Percentiles rank a stretch among this genome's conserved stretches.
These are phyloP conservation scores for Peromyscus aztecus DNA, from an alignment of 2,797 vertebrate genomes.

Conservation along the genomic window DNA sequence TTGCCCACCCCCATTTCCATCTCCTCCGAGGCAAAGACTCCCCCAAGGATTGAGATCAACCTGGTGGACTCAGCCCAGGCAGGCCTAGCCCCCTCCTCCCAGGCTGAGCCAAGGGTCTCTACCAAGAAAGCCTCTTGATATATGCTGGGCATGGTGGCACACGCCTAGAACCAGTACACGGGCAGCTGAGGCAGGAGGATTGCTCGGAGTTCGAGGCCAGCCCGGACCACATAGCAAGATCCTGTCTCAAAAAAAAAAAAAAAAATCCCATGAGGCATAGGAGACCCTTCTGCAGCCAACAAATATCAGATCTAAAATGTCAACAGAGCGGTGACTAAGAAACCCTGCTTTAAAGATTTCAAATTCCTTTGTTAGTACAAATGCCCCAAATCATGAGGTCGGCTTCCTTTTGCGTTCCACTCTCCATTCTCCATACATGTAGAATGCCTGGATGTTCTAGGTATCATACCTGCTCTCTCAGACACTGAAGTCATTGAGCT, in stretches of 20 bases:
- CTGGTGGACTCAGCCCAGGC: no score
- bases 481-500: background rate
- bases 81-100: no score
- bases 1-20: no score
- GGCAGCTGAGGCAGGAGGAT: background rate
- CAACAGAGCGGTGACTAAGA: background rate
- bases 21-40: no score
- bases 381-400: background rate
- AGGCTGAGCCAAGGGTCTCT: no score
- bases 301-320: background rate
- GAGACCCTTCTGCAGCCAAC: background rate
- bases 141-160: no score
- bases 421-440: background rate
- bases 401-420: background rate
- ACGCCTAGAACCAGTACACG: no score
- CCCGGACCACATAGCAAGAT: background rate
- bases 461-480: background rate
- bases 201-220: background rate
- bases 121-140: no score
- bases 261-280: no score
- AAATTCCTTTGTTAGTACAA: constrained; percentile 28
- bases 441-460: background rate
- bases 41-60: no score
- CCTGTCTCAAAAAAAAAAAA: no score
- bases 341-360: background rate